Base-by-base conservation (phyloP, 2,888 invertebrate genomes). In the Terebella lapidaria region DNA sequence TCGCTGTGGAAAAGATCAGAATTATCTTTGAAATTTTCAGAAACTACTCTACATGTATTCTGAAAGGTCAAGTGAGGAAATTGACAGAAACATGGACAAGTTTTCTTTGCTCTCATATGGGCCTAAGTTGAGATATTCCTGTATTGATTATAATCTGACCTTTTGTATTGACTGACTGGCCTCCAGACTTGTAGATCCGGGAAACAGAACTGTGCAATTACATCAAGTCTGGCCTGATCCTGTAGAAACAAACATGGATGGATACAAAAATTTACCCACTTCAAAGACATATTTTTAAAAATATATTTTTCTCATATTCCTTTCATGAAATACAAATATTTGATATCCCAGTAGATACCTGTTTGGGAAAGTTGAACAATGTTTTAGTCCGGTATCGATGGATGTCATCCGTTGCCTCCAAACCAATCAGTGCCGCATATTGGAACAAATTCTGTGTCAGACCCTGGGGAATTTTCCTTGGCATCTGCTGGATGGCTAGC, bases 161-260 rank as follows among this genome's bases (percentile, higher is more conserved):
- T 63, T 4, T 56, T 35, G 24, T 59, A 59, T 4, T 57, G 52
- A 18, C 54, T 52, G 46, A 56, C 57, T 2, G 63, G 71, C 0
- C 84, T 82, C 70, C 85, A 84, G 56, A 85, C 84, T 35, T 85
- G 79, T 0, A 88, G 87, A 79, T 90, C 90, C 0, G 91, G 91
- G 75, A 90, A 90, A 66, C 89, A 87, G 55, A 90, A 84, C 22
- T 27, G 53, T 5, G 27, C 5, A 18, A 53, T 28, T 5, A 28
- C 22, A 5, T 25, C 22, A 5, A 53, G 10, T 28, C 10, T 10
- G 27, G 25, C 49, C 5, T 15, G 24, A 20, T 49, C 22, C 49
- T 49, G 49, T 22, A 49, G 5, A n/a, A 15, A n/a, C 49, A 49
- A 5, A 22, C 10, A 49, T 22, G 24, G n/a, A n/a, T 22, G 24